Percentiles rank a stretch among this genome's conserved stretches.
Evolutionary conservation across 2,797 vertebrate species (phyloP).

Genomic region (Acanthurus tractus): DNA sequence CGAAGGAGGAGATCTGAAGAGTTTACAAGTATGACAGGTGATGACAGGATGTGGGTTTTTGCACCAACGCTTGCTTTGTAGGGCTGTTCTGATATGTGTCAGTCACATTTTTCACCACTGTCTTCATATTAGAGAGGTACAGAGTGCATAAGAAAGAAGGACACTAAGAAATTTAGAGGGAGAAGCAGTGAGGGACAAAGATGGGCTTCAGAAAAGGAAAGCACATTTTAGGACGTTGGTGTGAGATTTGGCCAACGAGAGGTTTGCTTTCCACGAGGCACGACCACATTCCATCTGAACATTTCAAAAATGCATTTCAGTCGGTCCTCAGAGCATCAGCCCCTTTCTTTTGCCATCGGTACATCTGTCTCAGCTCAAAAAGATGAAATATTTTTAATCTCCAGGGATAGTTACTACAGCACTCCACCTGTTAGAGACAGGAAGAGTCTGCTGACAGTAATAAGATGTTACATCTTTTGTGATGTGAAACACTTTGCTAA

Average conservation of each 20-base stretch:
- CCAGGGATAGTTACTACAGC: not conserved
- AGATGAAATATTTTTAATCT: constrained; percentile 26
- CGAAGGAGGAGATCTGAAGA: constrained; percentile 16
- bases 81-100: not conserved
- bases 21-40: constrained; percentile 43
- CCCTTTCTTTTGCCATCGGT: constrained; percentile 28
- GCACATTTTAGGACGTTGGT: constrained; percentile 73
- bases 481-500: not conserved
- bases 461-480: not conserved
- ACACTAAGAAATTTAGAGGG: not conserved
- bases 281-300: constrained; percentile 74
- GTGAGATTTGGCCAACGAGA: constrained; percentile 67
- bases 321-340: constrained; percentile 6
- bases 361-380: constrained; percentile 20
- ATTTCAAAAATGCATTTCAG: constrained; percentile 64
- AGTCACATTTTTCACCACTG: constrained; percentile 15
- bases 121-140: constrained; percentile 11
- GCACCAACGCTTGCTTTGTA: constrained; percentile 14
- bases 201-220: constrained; percentile 54
- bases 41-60: constrained; percentile 63
- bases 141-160: not conserved
- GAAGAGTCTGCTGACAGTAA: not conserved
- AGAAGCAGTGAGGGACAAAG: constrained; percentile 42
- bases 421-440: constrained; percentile 2
- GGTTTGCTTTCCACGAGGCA: constrained; percentile 75